phyloP scores from a whole-genome alignment of 2,888 invertebrate species.

The Lordiphosa andalusiaca region DNA sequence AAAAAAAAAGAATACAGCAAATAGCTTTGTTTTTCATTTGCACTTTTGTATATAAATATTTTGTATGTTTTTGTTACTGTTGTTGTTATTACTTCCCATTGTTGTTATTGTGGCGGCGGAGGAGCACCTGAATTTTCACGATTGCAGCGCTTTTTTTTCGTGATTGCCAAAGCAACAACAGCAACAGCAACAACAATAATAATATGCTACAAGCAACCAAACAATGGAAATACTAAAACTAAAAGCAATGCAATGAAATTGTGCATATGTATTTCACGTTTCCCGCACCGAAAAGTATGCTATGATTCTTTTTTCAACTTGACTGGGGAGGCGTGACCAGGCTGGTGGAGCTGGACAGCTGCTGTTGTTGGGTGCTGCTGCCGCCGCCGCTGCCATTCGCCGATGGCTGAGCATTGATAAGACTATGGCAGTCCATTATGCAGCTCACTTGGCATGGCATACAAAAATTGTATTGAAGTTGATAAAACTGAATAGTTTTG shows the following conservation, averaged over 20 bases:
- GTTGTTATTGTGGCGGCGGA: constrained; percentile 38
- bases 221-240: constrained; percentile 8
- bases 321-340: constrained; percentile 1
- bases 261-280: constrained; percentile 25
- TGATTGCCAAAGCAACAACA: not conserved
- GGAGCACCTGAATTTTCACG: constrained; percentile 61
- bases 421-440: constrained; percentile 66
- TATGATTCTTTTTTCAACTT: constrained; percentile 39
- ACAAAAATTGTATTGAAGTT: constrained; percentile 25
- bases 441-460: constrained; percentile 58
- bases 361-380: not conserved
- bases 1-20: constrained; percentile 14
- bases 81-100: constrained; percentile 11
- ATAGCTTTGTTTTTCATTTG: constrained; percentile 29
- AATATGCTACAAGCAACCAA: not conserved
- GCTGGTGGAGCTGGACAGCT: constrained; percentile 20
- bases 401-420: constrained; percentile 62
- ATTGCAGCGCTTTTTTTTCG: constrained; percentile 40
- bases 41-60: constrained; percentile 12
- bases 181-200: not conserved
- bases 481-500: constrained; percentile 11
- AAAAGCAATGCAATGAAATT: constrained; percentile 30
- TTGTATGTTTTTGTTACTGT: constrained; percentile 18
- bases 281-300: constrained; percentile 48
- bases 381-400: not conserved